Conservation (phyloP, 2,888 invertebrate genomes). For the Euplexia lucipara region DNA sequence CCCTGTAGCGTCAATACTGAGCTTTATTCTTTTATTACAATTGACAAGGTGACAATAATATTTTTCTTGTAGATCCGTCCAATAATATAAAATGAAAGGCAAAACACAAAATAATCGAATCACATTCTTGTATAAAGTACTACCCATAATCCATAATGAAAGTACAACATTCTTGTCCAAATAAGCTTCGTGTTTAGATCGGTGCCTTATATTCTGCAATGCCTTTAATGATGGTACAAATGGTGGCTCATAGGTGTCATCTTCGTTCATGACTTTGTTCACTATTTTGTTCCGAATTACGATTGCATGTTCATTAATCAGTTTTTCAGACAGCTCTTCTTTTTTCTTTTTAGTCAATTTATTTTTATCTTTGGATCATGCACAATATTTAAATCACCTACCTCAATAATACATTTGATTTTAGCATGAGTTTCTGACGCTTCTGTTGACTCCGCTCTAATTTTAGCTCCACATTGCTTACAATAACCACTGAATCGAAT, state of each 20-base stretch:
- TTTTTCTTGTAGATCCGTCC: conserved; percentile 35
- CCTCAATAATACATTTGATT: conserved; percentile 28
- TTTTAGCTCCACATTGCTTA: conserved; percentile 30
- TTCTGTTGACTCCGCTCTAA: conserved; percentile 28
- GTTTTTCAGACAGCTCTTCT: conserved; percentile 31
- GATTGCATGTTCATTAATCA: conserved; percentile 26
- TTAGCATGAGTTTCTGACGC: conserved; percentile 27
- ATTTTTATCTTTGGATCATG: conserved; percentile 34
- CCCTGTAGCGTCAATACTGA: conserved; percentile 25
- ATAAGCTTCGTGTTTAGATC: conserved; percentile 26
- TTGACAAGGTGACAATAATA: conserved; percentile 25
- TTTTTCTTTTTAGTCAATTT: conserved; percentile 31
- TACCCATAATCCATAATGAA: conserved; percentile 29
- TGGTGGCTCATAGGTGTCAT: conserved; percentile 35
- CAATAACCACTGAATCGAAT: conserved; percentile 32
- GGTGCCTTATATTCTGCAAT: conserved; percentile 33
- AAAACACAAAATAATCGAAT: conserved; percentile 24
- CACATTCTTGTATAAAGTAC: conserved; percentile 24
- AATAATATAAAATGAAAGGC: conserved; percentile 35
- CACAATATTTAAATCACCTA: conserved; percentile 34
- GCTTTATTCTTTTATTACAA: conserved; percentile 28
- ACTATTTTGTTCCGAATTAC: too few relatives aligned
- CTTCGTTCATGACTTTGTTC: conserved; percentile 26
- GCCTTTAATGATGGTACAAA: conserved; percentile 36
- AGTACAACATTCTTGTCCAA: conserved; percentile 26